These are phyloP conservation scores for Lucinisca nassula DNA, from an alignment of 2,888 invertebrate genomes.

Conservation along the genomic window DNA sequence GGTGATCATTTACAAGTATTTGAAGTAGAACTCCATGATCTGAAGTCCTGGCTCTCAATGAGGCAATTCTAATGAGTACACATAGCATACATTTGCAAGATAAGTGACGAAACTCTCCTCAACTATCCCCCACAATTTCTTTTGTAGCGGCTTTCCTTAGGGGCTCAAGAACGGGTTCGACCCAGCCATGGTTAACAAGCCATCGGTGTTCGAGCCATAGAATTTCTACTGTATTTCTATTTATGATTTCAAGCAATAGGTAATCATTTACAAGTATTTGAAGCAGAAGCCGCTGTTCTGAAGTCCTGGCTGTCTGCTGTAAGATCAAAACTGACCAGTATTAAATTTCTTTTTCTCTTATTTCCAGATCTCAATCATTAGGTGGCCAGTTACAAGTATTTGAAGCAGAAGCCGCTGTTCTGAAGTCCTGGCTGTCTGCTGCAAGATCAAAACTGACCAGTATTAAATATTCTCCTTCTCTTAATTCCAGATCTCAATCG, in stretches of 20 bases:
- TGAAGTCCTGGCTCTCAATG: conserved; percentile 84
- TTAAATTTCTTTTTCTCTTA: conserved; percentile 74
- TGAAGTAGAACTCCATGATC: conserved; percentile 82
- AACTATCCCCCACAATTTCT: too few species aligned
- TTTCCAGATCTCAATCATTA: conserved; percentile 81
- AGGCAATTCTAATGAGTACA: conserved; percentile 75
- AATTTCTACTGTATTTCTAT: conserved; percentile 72
- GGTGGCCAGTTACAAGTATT: conserved; percentile 84
- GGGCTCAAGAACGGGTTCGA: too few species aligned
- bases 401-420: conserved; percentile 82
- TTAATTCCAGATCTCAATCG: conserved; percentile 80
- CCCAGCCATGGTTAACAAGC: too few species aligned
- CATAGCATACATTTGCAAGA: too few species aligned
- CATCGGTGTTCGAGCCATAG: too few species aligned
- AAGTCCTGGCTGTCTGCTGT: conserved; percentile 84
- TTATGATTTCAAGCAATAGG: conserved; percentile 83
- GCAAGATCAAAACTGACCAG: conserved; percentile 79
- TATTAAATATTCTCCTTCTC: conserved; percentile 79
- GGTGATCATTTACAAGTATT: conserved; percentile 84
- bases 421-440: conserved; percentile 83
- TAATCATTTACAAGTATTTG: conserved; percentile 84
- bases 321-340: conserved; percentile 75
- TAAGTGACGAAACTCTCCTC: too few species aligned
- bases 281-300: conserved; percentile 81
- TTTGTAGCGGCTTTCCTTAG: too few species aligned